Percentiles rank a stretch among this genome's conserved stretches.
Conservation (phyloP, 2,113 vertebrate species). For the Seriola dumerili region DNA sequence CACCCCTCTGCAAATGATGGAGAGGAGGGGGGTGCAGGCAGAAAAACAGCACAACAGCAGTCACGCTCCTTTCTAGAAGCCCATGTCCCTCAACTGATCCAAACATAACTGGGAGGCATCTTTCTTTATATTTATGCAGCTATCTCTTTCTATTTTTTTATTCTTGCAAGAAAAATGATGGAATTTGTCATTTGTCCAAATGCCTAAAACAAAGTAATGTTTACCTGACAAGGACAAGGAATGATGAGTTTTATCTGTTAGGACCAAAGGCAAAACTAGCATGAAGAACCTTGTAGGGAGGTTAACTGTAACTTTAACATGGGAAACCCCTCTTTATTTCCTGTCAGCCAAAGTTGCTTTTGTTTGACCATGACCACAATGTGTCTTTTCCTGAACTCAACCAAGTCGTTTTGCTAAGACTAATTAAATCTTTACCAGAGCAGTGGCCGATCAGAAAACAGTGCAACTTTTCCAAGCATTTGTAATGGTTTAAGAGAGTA, state of each 20-base stretch:
- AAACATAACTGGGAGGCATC: conserved; percentile 26
- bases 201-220: background rate
- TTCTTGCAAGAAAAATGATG: background rate
- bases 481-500: too few relatives aligned
- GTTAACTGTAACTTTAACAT: background rate
- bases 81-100: conserved; percentile 48
- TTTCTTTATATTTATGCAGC: conserved; percentile 22
- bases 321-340: background rate
- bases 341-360: background rate
- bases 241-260: too few relatives aligned
- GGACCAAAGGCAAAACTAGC: background rate
- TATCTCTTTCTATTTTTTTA: conserved; percentile 12
- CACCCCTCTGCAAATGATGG: conserved; percentile 32
- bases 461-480: too few relatives aligned
- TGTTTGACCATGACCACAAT: background rate
- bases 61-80: conserved; percentile 3
- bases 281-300: background rate
- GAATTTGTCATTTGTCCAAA: conserved; percentile 5
- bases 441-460: too few relatives aligned
- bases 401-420: background rate
- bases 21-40: conserved; percentile 16
- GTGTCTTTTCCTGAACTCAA: background rate
- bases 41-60: conserved; percentile 45
- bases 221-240: conserved; percentile 6
- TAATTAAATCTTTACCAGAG: too few relatives aligned